Evolutionary conservation across 2,888 invertebrate genomes (phyloP).

Genomic region (Octodonta nipae): DNA sequence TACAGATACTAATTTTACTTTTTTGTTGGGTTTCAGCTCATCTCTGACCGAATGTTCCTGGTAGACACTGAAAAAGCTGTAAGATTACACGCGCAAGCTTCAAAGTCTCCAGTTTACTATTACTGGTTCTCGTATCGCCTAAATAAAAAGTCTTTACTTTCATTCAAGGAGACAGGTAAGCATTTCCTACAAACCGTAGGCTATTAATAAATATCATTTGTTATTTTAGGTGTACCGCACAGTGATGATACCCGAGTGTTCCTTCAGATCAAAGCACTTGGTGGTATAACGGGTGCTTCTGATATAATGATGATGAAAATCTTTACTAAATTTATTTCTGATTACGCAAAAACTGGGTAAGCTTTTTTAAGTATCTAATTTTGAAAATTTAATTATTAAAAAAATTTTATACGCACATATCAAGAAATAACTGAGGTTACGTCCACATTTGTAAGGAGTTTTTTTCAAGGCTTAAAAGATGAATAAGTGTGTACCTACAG

Average conservation of each 20-base stretch:
- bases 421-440: too few species aligned
- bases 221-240: conserved; percentile 19
- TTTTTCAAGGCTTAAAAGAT: too few species aligned
- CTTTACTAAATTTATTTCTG: conserved; percentile 18
- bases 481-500: too few species aligned
- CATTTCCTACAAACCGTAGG: too few species aligned
- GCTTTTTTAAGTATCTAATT: too few species aligned
- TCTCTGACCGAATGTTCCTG: conserved; percentile 48
- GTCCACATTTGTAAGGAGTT: too few species aligned
- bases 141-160: too few species aligned
- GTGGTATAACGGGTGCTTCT: conserved; percentile 9
- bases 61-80: conserved; percentile 20
- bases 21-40: conserved; percentile 36
- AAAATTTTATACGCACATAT: too few species aligned
- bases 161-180: too few species aligned
- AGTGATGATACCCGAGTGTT: conserved; percentile 18
- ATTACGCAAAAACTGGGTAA: conserved; percentile 19
- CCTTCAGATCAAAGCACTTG: conserved; percentile 13
- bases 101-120: conserved; percentile 20
- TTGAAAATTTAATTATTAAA: too few species aligned
- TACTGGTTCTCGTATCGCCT: conserved; percentile 20
- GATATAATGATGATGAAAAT: conserved; percentile 22
- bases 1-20: too few species aligned
- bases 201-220: neutral
- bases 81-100: conserved; percentile 19